Evolutionary conservation across 1,140 invertebrate species (phyloP).

Genomic region (Bacillus rossius): DNA sequence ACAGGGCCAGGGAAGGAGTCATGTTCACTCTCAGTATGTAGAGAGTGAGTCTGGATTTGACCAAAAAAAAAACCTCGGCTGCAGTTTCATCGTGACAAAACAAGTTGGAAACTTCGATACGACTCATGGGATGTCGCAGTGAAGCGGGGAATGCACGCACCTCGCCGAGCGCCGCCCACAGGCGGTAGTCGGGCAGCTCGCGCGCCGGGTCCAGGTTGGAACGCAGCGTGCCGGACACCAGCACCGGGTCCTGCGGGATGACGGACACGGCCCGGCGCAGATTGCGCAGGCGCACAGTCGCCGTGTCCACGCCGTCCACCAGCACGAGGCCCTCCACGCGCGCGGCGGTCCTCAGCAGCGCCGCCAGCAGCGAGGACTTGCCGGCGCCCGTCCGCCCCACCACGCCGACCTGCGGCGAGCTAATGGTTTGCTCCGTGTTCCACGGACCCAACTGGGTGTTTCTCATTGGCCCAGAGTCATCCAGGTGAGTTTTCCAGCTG

Average conservation of each 20-base stretch:
- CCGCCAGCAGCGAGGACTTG: conserved; percentile 47
- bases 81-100: no score
- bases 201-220: conserved; percentile 85
- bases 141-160: conserved; percentile 40
- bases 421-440: no score
- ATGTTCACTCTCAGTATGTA: no score
- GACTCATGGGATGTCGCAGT: no score
- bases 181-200: conserved; percentile 61
- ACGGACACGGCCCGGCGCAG: conserved; percentile 55
- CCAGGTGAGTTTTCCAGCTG: no score
- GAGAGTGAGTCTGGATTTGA: no score
- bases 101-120: no score
- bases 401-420: conserved; percentile 45
- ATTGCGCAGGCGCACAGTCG: background rate
- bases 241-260: conserved; percentile 91
- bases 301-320: background rate
- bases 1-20: no score
- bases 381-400: conserved; percentile 52
- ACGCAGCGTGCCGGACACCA: conserved; percentile 80
- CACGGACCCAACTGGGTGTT: no score
- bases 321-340: conserved; percentile 29
- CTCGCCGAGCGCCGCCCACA: conserved; percentile 68
- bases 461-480: no score
- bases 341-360: conserved; percentile 49
- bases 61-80: no score